Base-by-base conservation (phyloP, 1,140 invertebrate species). In the Cepaea nemoralis region DNA sequence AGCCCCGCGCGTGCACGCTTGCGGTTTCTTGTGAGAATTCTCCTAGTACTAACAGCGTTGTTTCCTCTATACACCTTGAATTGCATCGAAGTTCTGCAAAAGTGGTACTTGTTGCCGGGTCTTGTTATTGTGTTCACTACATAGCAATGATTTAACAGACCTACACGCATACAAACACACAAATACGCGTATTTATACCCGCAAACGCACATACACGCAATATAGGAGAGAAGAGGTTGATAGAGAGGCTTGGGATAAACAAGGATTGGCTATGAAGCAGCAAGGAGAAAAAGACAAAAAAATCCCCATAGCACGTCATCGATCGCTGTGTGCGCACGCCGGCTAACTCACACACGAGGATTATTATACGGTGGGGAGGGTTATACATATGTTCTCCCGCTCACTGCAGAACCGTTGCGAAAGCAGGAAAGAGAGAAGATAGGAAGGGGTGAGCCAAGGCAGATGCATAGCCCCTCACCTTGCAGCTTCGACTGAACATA, bases 391-490 rank as follows among this genome's bases (percentile, higher is more conserved):
- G 22, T n/a, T n/a, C 40, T 6, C 35, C 8, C 35, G 35, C 69
- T 70, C 40, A 70, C 69, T 2, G 16, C 6, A 70, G 59, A 63
- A 27, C 59, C 35, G 37, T 6, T 27, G 35, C 27, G 33, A 37
- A n/a, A 42, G 22, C 19, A 12, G 12, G 42, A 27, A 35, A 48
- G 73, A 75, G 42, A 75, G n/a, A 48, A 35, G 45, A 50, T 1
- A 48, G 39, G 35, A 35, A 33, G 73, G 48, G 31, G 42, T 50
- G 42, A 42, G 73, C 40, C 33, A 3, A 27, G 6, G 42, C 31
- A 66, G 45, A 63, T 55, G 31, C 31, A 33, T 8, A 19, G 27
- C 50, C 55, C 74, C 75, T 77, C 59, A 77, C 75, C 55, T 77
- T 77, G 75, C 42, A 8, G 33, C 75, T 66, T 66, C 19, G 45